Base-by-base conservation (phyloP, 2,888 invertebrate genomes). In the Apodemia duryi region DNA sequence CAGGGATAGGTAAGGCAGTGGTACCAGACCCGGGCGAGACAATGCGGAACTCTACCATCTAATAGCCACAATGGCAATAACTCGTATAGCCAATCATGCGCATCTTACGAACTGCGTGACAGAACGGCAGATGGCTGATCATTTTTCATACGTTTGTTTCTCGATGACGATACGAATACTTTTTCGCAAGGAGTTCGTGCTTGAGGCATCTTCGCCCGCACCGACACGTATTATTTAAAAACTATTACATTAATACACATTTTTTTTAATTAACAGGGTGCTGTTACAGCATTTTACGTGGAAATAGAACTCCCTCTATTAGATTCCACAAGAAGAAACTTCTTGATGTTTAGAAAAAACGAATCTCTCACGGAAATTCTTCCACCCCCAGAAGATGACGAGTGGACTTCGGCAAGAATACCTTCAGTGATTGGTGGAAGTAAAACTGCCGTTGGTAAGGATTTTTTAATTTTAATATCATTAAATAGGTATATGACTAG, bases 251-350 rank as follows among this genome's bases (percentile, higher is more conserved):
- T 43, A 52, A 38, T 11, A 2, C 43, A 11, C 43, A 5, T 11
- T 11, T 10, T 13, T n/a, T 43, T 11, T 21, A 46, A n/a, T 49
- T n/a, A 13, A 4, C 63, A 91, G 90, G 89, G 89, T 21, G 77
- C 80, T 6, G 70, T 76, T 6, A 85, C 91, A 65, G 81, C 87
- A 2, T 92, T 93, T 72, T 90, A 93, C 69, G 73, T 94, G 7
- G 94, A 94, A 74, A 71, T 93, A 10, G 88, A 90, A 68, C 73
- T 94, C 32, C 93, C 94, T 0, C 72, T 94, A n/a, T 73, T 94
- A 29, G 94, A 94, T 74, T 78, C 86, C 1, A 75, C 73, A 1
- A 77, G 92, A 60, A 79, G 91, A 61, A 76, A 73, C 28, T 91
- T 89, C 66, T 75, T 91, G 28, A 81, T 91, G 83, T 87, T 78